These are phyloP conservation scores for Noturus placidus DNA, from an alignment of 2,113 vertebrate species.

Conservation along the genomic window DNA sequence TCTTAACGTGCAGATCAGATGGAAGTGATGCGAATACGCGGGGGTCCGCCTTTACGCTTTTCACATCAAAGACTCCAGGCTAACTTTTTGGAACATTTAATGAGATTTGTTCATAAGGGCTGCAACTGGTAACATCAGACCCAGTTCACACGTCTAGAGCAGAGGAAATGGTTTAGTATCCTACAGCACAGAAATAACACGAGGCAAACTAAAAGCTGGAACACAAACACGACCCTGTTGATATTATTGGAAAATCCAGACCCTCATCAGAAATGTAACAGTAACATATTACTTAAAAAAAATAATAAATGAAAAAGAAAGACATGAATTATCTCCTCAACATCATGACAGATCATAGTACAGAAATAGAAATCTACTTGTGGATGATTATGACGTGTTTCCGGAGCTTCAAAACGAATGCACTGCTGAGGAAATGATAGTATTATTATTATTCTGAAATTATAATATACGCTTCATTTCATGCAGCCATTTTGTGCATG, in stretches of 20 bases:
- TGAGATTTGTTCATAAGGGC: slow-evolving; percentile 5
- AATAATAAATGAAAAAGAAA: background rate
- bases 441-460: background rate
- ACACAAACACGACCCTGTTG: background rate
- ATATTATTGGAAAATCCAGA: background rate
- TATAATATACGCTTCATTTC: no score
- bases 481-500: background rate
- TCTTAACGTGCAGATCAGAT: background rate
- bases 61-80: no score
- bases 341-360: background rate
- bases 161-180: background rate
- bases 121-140: background rate
- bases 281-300: background rate
- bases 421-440: background rate
- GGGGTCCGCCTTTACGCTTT: background rate
- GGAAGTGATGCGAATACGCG: no score
- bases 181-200: background rate
- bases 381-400: background rate
- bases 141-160: no score
- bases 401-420: background rate
- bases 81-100: no score
- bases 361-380: background rate
- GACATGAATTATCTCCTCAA: background rate
- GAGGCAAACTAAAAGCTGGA: background rate
- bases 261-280: background rate